Conservation (phyloP, 2,113 vertebrate species). For the Potamarius usumacintae region DNA sequence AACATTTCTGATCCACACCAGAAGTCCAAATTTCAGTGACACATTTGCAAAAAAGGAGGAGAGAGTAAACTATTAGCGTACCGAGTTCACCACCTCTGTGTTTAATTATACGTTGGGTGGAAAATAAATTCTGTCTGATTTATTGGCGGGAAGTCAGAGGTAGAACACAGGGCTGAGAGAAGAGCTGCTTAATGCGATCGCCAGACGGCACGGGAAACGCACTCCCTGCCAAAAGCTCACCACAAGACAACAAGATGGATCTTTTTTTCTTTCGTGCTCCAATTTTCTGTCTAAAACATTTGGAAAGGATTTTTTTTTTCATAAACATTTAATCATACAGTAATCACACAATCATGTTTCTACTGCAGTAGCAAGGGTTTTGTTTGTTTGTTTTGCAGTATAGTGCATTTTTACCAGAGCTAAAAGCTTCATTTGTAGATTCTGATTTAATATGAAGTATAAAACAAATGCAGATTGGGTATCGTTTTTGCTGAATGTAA, state of each 20-base stretch:
- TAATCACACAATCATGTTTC: background rate
- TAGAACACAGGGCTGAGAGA: conserved; percentile 47
- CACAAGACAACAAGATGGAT: conserved; percentile 17
- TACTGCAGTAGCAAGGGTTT: background rate
- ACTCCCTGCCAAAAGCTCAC: conserved; percentile 30
- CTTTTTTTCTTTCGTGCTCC: background rate
- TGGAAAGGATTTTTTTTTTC: background rate
- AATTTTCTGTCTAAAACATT: background rate
- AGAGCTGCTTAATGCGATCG: conserved; percentile 36
- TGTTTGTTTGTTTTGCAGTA: background rate
- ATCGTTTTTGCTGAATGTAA: background rate
- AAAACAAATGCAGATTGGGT: background rate
- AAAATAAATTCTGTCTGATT: conserved; percentile 54
- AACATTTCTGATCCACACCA: background rate
- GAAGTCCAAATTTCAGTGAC: background rate
- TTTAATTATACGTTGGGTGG: conserved; percentile 47
- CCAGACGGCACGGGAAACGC: conserved; percentile 35
- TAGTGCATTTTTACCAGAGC: background rate
- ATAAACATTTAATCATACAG: background rate
- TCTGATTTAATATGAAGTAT: background rate
- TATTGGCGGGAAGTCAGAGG: conserved; percentile 48
- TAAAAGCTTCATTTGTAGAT: background rate
- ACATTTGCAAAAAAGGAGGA: background rate
- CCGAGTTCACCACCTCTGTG: conserved; percentile 2
- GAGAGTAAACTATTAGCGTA: background rate